Percentiles rank a stretch among this genome's conserved stretches.
Evolutionary conservation across 2,113 vertebrate genomes (phyloP).

Genomic region (Equus przewalskii): DNA sequence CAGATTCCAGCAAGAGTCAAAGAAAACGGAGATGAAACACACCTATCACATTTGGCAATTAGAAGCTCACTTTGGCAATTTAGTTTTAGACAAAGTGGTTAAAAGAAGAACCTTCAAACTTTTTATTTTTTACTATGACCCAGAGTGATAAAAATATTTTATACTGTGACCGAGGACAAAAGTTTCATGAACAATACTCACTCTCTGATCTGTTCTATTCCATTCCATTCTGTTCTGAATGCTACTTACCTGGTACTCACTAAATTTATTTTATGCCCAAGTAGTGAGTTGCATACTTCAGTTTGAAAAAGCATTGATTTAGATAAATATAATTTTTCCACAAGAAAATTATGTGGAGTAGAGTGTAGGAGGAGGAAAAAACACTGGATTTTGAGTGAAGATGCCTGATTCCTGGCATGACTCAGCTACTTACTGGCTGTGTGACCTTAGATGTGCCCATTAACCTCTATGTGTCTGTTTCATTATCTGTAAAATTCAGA

Average conservation of each 20-base stretch:
- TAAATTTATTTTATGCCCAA: constrained; percentile 2
- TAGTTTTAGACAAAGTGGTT: neutral
- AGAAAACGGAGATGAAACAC: neutral
- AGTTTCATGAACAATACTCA: constrained; percentile 31
- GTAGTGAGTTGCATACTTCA: neutral
- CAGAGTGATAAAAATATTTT: constrained; percentile 29
- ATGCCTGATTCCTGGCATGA: neutral
- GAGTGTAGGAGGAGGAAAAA: neutral
- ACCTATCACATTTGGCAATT: neutral
- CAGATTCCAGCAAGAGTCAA: neutral
- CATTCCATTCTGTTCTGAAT: neutral
- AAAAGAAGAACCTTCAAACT: neutral
- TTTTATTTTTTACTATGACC: neutral
- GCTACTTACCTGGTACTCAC: neutral
- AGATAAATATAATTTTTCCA: constrained; percentile 30
- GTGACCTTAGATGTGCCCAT: constrained; percentile 27
- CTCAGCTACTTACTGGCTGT: neutral
- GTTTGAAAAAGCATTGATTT: constrained; percentile 1
- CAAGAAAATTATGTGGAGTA: neutral
- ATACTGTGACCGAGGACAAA: neutral
- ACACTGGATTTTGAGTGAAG: neutral
- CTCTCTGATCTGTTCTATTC: neutral
- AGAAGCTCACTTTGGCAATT: neutral
- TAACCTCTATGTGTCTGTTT: constrained; percentile 57
- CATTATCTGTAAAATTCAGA: constrained; percentile 70